Evolutionary conservation across 2,797 vertebrate genomes (phyloP), one percentile per base, ranked within the genome.

Genomic region (Cynodonichthys magdalenae): DNA sequence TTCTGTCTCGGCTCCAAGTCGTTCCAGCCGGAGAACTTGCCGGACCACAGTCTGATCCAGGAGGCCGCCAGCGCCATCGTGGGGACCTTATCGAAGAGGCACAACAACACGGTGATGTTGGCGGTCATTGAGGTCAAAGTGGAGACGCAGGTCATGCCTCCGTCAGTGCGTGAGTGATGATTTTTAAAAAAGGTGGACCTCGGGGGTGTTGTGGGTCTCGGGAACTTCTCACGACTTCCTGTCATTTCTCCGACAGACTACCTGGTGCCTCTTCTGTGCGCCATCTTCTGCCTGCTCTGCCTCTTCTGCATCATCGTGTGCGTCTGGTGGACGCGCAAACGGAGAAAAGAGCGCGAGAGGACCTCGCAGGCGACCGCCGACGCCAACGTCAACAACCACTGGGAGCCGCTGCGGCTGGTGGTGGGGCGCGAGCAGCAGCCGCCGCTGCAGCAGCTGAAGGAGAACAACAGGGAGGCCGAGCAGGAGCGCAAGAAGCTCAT

Each of bases 291-390:
- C 36, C 72, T 95, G 77, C 94, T 99, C 27, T 98, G 95, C 90
- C 88, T 96, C 73, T 93, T 94, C 63, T 98, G 97, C 45, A 93
- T 96, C 76, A 94, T 93, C 20, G 89, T 99, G 41, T 99, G 96
- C 0, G 93, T 97, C 57, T 99, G 97, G 97, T 99, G 98, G 97
- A 98, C 94, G 0, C 94, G 96, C 55, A 99, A 99, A 67, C 93
- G 98, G 45, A 96, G 96, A 95, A 99, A 99, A 98, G 97, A 95
- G 76, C 92, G 97, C 0, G 96, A 99, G 89, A 94, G 96, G 80
- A 67, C 89, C 62, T 17, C 63, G 0, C 76, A 66, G 0, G 69
- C 71, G 0, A 31, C 65, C 12, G 65, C 90, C 8, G 95, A 95
- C 20, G 94, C 96, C 57, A 94, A 82, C 53, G 83, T 95, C 72